Conservation (phyloP, 2,888 invertebrate species). For the Caprella mutica region DNA sequence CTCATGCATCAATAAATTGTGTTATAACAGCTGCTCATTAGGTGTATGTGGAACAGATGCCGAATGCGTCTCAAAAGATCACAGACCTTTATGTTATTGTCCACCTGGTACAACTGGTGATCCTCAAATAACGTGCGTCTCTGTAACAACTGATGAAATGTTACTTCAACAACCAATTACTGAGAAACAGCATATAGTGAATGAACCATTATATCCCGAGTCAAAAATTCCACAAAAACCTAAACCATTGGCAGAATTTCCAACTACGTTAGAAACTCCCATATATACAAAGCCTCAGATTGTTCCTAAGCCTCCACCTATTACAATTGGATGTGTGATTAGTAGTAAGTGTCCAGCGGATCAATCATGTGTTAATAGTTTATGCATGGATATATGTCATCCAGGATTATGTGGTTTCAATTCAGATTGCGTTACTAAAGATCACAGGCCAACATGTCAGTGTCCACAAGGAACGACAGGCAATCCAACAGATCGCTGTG, state of each 20-base stretch:
- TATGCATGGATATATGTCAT: slow-evolving; percentile 29
- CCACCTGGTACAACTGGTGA: slow-evolving; percentile 37
- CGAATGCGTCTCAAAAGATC: slow-evolving; percentile 36
- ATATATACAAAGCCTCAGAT: slow-evolving; percentile 6
- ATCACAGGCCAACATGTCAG: slow-evolving; percentile 65
- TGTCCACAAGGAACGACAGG: slow-evolving; percentile 37
- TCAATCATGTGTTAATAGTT: slow-evolving; percentile 34
- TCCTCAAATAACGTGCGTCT: slow-evolving; percentile 34
- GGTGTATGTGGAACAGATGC: slow-evolving; percentile 38
- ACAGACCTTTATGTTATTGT: slow-evolving; percentile 38
- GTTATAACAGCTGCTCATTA: slow-evolving; percentile 25
- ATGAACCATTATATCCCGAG: slow-evolving; percentile 3
- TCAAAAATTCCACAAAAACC: slow-evolving; percentile 14
- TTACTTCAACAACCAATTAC: slow-evolving; percentile 3
- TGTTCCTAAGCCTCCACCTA: slow-evolving; percentile 17
- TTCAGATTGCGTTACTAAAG: slow-evolving; percentile 52
- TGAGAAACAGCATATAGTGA: slow-evolving; percentile 12
- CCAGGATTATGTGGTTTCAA: slow-evolving; percentile 38
- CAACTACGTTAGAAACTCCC: slow-evolving; percentile 11
- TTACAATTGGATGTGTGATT: slow-evolving; percentile 36
- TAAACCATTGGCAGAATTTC: slow-evolving; percentile 10
- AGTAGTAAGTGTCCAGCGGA: slow-evolving; percentile 38
- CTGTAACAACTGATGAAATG: slow-evolving; percentile 10
- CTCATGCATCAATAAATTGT: slow-evolving; percentile 18
- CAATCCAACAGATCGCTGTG: slow-evolving; percentile 33